These are phyloP conservation scores for Plagodis pulveraria DNA, from an alignment of 2,888 invertebrate species.

Conservation along the genomic window DNA sequence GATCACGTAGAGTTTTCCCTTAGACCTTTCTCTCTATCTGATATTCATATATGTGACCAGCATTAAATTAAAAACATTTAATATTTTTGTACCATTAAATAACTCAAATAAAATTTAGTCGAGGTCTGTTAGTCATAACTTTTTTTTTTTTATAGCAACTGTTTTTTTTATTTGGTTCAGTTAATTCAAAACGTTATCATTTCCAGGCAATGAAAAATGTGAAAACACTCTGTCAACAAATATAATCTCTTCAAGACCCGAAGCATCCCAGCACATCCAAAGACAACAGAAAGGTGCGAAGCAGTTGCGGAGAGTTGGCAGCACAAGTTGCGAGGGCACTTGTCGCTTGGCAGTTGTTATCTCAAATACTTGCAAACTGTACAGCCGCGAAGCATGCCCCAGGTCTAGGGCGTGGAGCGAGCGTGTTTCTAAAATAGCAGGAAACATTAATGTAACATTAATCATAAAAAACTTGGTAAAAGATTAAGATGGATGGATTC, in stretches of 20 bases:
- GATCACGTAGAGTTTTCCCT: too few relatives aligned
- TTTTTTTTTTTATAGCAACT: too few relatives aligned
- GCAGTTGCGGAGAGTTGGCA: constrained; percentile 55
- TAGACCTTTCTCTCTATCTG: too few relatives aligned
- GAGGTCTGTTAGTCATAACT: too few relatives aligned
- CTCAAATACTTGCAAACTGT: constrained; percentile 63
- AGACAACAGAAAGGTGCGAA: constrained; percentile 48
- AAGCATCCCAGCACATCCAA: constrained; percentile 36
- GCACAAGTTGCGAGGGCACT: constrained; percentile 61
- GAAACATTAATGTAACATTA: neutral
- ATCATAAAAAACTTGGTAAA: neutral
- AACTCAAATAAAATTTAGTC: too few relatives aligned
- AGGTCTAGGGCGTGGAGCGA: constrained; percentile 36
- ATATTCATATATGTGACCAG: too few relatives aligned
- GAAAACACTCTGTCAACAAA: too few relatives aligned
- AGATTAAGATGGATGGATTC: neutral
- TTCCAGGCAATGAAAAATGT: too few relatives aligned
- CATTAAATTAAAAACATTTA: too few relatives aligned
- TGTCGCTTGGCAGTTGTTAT: constrained; percentile 70
- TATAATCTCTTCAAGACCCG: constrained; percentile 21
- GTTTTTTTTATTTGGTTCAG: too few relatives aligned
- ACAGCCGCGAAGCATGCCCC: constrained; percentile 32
- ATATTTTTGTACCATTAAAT: too few relatives aligned
- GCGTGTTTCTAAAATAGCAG: constrained; percentile 6
- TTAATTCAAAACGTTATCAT: too few relatives aligned